Base-by-base conservation (phyloP, 2,888 invertebrate genomes). In the Matsumyia berberina region DNA sequence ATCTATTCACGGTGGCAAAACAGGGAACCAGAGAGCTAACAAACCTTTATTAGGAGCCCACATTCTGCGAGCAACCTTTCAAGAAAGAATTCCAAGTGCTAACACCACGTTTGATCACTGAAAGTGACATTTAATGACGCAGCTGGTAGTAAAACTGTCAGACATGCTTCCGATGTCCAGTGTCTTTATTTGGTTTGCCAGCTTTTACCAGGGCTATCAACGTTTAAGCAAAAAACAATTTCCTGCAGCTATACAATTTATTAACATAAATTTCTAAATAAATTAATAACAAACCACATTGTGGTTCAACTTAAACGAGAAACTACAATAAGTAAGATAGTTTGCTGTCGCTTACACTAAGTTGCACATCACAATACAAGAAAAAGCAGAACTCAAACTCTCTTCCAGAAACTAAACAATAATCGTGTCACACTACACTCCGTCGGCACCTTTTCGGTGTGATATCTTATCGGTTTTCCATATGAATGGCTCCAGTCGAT, bases 401-500 rank as follows among this genome's bases (percentile, higher is more conserved):
- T 7, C 29, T n/a, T 17, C 1, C 24, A 39, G 24, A 24, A 39
- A 39, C 3, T n/a, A 17, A 17, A 17, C 5, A 58, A 17, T 24
- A 37, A 31, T 46, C 11, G 44, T 3, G 11, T 39, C 8, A n/a
- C 1, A 49, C 69, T 73, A 73, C 35, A 44, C 37, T 2, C 29
- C 29, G 9, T 33, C 37, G 1, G 67, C 62, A 19, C 82, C 67
- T 8, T 83, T 78, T 1, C 64, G 62, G 11, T 37, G 44, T 8
- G 37, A 5, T n/a, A 58, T 37, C 15, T 69, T 64, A 2, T 95
- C 95, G 9, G 95, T 95, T n/a, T 95, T 96, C 97, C 97, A 97
- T 0, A 96, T 95, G 89, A 98, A 98, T 0, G 97, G 96, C 89
- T 97, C 97, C 44, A 98, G 92, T 11, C 97, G 94, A 87, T 97